phyloP scores from a whole-genome alignment of 2,888 invertebrate genomes.

The Marronus borbonicus region DNA sequence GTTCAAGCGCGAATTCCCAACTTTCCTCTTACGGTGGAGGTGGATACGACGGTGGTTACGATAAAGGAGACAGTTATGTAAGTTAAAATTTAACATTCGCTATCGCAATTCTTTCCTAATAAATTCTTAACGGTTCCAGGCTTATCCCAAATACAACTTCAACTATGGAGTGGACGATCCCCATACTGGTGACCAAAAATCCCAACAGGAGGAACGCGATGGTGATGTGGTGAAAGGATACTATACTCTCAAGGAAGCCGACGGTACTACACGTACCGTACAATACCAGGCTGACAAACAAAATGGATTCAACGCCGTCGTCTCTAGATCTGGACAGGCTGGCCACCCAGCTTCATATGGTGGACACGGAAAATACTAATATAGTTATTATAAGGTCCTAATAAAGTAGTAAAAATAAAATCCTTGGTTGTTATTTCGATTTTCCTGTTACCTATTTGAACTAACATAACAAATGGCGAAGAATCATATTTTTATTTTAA shows the following conservation, averaged over 20 bases:
- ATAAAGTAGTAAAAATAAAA: conserved; percentile 1
- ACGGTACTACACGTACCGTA: conserved; percentile 58
- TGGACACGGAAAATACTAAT: conserved; percentile 27
- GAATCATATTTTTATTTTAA: too few relatives aligned
- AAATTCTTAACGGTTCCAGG: conserved; percentile 37
- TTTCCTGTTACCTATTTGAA: too few relatives aligned
- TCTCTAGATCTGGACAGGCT: conserved; percentile 54
- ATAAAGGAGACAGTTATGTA: conserved; percentile 38
- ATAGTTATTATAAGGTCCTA: not conserved
- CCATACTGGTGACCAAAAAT: conserved; percentile 55
- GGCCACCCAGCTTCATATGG: conserved; percentile 51
- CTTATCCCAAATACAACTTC: conserved; percentile 55
- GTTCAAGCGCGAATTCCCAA: conserved; percentile 34
- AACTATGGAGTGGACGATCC: conserved; percentile 56
- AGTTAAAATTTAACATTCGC: not conserved
- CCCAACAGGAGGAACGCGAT: conserved; percentile 55
- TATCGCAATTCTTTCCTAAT: not conserved
- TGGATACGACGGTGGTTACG: conserved; percentile 25
- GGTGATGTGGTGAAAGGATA: conserved; percentile 56
- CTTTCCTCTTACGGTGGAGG: conserved; percentile 27
- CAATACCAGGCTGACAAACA: conserved; percentile 60
- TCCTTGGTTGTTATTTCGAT: not conserved
- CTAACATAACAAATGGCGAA: too few relatives aligned
- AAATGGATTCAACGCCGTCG: conserved; percentile 57
- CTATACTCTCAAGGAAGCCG: conserved; percentile 55